Conservation (phyloP, 2,113 vertebrate genomes). For the Thunnus maccoyii region DNA sequence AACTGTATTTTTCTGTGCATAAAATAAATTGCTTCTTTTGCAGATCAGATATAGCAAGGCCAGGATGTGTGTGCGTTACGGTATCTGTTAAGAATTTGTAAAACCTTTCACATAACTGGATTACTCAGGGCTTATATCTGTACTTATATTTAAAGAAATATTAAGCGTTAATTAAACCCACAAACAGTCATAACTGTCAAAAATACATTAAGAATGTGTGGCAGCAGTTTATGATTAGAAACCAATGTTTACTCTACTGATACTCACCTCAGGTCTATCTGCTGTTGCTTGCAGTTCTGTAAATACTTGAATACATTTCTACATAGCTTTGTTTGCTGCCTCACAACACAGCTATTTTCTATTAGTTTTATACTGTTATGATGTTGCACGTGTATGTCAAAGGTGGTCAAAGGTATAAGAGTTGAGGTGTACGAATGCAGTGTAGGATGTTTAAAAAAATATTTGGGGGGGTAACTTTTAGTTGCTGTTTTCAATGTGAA, state of each 20-base stretch:
- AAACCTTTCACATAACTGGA: neutral
- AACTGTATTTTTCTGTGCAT: neutral
- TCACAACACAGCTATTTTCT: neutral
- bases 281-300: neutral
- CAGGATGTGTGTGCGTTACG: too few relatives aligned
- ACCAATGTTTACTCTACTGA: neutral
- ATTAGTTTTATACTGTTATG: too few relatives aligned
- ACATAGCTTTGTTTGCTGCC: too few relatives aligned
- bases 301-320: neutral
- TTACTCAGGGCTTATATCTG: neutral
- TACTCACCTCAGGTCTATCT: neutral
- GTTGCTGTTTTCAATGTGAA: neutral
- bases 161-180: slow-evolving; percentile 17
- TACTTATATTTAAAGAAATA: neutral
- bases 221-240: slow-evolving; percentile 12
- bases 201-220: neutral
- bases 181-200: neutral
- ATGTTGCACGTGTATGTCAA: too few relatives aligned
- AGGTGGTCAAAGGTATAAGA: too few relatives aligned
- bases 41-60: too few relatives aligned
- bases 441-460: neutral
- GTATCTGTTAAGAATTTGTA: neutral
- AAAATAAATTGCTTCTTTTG: neutral
- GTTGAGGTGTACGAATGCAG: too few relatives aligned
- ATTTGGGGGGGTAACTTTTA: neutral